Evolutionary conservation across 2,888 invertebrate species (phyloP).

Genomic region (Ormyrus thymus): DNA sequence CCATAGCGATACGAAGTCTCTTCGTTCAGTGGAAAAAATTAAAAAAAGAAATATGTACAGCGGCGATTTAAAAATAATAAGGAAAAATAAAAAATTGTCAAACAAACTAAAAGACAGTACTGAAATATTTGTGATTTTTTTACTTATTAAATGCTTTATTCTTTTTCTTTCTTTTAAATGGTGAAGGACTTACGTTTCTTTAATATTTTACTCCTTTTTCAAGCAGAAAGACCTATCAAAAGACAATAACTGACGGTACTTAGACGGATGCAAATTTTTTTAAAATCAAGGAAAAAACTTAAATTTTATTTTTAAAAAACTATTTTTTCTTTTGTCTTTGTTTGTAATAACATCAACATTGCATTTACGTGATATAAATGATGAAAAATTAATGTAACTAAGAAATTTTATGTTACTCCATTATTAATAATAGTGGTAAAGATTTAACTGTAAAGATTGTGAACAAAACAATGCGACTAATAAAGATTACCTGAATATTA

Average conservation of each 20-base stretch:
- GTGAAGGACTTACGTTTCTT: slow-evolving; percentile 25
- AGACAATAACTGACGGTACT: slow-evolving; percentile 31
- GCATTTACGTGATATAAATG: slow-evolving; percentile 45
- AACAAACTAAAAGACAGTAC: slow-evolving; percentile 48
- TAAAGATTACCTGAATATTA: slow-evolving; percentile 26
- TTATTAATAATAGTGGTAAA: slow-evolving; percentile 26
- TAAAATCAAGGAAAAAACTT: slow-evolving; percentile 1
- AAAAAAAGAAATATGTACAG: slow-evolving; percentile 54
- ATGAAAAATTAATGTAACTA: slow-evolving; percentile 33
- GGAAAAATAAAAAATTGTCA: slow-evolving; percentile 54
- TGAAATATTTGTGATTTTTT: slow-evolving; percentile 46
- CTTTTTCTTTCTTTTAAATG: slow-evolving; percentile 17
- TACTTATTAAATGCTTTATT: slow-evolving; percentile 13
- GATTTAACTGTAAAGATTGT: slow-evolving; percentile 40
- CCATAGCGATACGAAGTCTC: slow-evolving; percentile 45
- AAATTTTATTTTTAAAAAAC: slow-evolving; percentile 2
- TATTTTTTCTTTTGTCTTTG: background rate
- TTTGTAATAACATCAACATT: slow-evolving; percentile 34
- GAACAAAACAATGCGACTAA: slow-evolving; percentile 38
- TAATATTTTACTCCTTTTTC: slow-evolving; percentile 17
- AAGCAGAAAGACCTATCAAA: slow-evolving; percentile 1
- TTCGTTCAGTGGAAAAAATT: slow-evolving; percentile 46
- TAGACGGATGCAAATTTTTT: slow-evolving; percentile 2
- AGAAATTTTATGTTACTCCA: slow-evolving; percentile 22
- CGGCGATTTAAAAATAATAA: slow-evolving; percentile 54